These are phyloP conservation scores for Eudemis profundana DNA, from an alignment of 2,888 invertebrate genomes.

Conservation along the genomic window DNA sequence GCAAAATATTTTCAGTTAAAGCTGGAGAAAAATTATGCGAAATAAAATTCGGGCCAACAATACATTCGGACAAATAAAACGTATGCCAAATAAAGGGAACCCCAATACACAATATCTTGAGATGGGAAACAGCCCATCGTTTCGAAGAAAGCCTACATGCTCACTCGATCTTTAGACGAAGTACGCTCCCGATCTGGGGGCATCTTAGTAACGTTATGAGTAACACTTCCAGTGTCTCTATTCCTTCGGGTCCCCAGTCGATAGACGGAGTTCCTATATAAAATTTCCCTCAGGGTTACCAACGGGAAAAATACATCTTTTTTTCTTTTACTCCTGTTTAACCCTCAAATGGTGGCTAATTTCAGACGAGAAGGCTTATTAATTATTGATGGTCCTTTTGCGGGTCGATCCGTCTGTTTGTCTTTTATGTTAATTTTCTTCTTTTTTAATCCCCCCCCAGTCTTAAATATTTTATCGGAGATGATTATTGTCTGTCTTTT, in stretches of 20 bases:
- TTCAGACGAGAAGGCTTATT: slow-evolving; percentile 78
- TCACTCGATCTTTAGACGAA: too few species aligned
- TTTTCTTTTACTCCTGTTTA: slow-evolving; percentile 72
- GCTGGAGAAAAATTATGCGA: too few species aligned
- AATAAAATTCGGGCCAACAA: too few species aligned
- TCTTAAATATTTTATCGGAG: slow-evolving; percentile 68
- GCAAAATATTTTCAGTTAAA: too few species aligned
- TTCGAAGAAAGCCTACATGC: too few species aligned
- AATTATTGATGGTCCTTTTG: slow-evolving; percentile 79
- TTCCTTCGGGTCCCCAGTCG: slow-evolving; percentile 57
- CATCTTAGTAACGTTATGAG: not conserved
- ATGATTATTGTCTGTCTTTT: slow-evolving; percentile 56
- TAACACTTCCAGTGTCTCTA: slow-evolving; percentile 54
- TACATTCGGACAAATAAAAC: too few species aligned
- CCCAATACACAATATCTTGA: too few species aligned
- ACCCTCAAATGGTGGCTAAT: slow-evolving; percentile 81
- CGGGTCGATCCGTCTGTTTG: slow-evolving; percentile 69
- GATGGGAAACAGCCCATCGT: too few species aligned
- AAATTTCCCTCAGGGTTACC: slow-evolving; percentile 80
- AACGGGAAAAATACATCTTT: slow-evolving; percentile 63
- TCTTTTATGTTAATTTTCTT: slow-evolving; percentile 77
- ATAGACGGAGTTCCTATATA: slow-evolving; percentile 75
- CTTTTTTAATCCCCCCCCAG: slow-evolving; percentile 67
- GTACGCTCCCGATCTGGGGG: too few species aligned
- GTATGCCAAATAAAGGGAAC: too few species aligned